These are phyloP conservation scores for Drosophila kohkoa DNA, from an alignment of 1,140 invertebrate species.

Conservation along the genomic window DNA sequence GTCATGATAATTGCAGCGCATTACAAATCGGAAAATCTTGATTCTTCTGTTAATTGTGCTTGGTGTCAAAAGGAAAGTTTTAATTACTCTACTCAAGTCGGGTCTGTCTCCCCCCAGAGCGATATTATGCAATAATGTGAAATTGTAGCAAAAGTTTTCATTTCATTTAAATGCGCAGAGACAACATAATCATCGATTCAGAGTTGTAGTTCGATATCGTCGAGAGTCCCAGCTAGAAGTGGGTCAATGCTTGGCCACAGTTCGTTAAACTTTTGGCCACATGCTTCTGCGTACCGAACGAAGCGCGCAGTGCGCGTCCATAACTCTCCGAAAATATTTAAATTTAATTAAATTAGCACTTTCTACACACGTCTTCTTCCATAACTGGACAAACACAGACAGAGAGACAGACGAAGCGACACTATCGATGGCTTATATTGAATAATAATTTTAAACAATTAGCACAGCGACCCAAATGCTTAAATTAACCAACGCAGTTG, in stretches of 20 bases:
- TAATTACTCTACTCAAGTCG: neutral
- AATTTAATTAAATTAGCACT: conserved; percentile 78
- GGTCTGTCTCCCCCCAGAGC: too few relatives aligned
- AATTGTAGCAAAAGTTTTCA: conserved; percentile 8
- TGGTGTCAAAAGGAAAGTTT: conserved; percentile 22
- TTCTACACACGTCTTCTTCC: conserved; percentile 57
- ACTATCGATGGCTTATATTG: conserved; percentile 58
- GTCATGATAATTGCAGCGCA: conserved; percentile 63
- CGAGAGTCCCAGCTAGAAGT: conserved; percentile 13
- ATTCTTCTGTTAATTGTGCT: conserved; percentile 20
- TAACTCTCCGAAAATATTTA: conserved; percentile 60
- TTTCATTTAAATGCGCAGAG: conserved; percentile 5
- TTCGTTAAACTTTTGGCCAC: conserved; percentile 40
- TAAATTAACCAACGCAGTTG: conserved; percentile 48
- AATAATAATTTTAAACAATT: conserved; percentile 79
- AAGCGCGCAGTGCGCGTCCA: conserved; percentile 4
- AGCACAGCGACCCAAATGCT: conserved; percentile 73
- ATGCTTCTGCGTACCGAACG: conserved; percentile 5
- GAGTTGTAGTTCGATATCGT: neutral
- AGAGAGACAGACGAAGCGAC: conserved; percentile 5
- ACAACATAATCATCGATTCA: too few relatives aligned
- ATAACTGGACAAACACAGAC: neutral
- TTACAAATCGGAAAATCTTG: conserved; percentile 31
- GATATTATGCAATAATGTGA: conserved; percentile 20
- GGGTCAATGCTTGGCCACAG: conserved; percentile 36